These are phyloP conservation scores for Drepana arcuata DNA, from an alignment of 1,140 invertebrate species.

Conservation along the genomic window DNA sequence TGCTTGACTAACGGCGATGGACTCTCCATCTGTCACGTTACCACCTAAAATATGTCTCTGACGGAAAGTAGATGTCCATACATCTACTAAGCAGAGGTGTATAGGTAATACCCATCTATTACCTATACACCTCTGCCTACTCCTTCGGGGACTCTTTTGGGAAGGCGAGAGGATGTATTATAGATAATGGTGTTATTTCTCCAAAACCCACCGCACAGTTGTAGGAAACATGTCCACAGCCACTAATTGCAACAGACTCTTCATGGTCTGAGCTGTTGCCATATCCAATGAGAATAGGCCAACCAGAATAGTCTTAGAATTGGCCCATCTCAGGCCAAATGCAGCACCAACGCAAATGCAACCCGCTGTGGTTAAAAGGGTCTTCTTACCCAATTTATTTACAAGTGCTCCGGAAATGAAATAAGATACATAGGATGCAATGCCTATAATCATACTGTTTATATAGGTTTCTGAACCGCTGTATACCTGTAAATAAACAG, in stretches of 20 bases:
- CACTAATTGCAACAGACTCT: slow-evolving; percentile 43
- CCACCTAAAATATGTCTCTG: too few species aligned
- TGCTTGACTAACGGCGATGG: too few species aligned
- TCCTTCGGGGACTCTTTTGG: too few species aligned
- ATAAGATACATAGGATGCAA: slow-evolving; percentile 33
- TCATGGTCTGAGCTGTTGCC: slow-evolving; percentile 38
- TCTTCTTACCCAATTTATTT: slow-evolving; percentile 51
- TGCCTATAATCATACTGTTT: slow-evolving; percentile 48
- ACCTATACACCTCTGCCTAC: too few species aligned
- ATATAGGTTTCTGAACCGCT: slow-evolving; percentile 51
- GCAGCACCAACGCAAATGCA: slow-evolving; percentile 11
- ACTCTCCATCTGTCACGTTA: too few species aligned
- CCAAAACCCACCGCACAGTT: slow-evolving; percentile 63
- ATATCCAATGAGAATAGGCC: slow-evolving; percentile 46
- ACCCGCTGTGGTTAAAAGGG: slow-evolving; percentile 8
- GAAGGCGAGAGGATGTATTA: too few species aligned
- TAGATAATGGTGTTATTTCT: too few species aligned
- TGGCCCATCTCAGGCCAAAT: slow-evolving; percentile 20
- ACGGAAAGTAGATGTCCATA: too few species aligned
- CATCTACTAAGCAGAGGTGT: too few species aligned
- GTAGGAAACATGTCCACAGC: slow-evolving; percentile 68
- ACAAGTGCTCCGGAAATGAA: slow-evolving; percentile 39
- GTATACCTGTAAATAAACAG: slow-evolving; percentile 32
- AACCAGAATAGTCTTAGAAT: slow-evolving; percentile 17
- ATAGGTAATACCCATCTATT: too few species aligned